Evolutionary conservation across 1,140 invertebrate genomes (phyloP).

Genomic region (Neodiprion virginianus): DNA sequence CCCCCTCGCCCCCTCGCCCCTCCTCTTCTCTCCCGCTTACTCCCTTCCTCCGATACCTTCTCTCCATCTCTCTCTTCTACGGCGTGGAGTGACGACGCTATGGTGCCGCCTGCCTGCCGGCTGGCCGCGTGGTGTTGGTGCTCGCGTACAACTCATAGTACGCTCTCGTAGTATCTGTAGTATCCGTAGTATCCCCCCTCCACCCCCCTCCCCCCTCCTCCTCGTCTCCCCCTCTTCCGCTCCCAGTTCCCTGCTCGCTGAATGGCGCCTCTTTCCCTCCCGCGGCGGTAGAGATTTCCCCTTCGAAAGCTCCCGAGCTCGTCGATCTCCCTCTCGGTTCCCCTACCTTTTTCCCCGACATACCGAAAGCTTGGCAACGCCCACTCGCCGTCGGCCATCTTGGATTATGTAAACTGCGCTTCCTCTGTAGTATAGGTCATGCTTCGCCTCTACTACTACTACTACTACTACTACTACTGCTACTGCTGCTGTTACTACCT

Average conservation of each 20-base stretch:
- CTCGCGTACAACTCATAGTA: slow-evolving; percentile 54
- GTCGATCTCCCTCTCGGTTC: neutral
- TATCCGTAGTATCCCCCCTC: slow-evolving; percentile 35
- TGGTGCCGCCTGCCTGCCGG: neutral
- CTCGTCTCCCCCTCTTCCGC: neutral
- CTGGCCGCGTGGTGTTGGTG: slow-evolving; percentile 30
- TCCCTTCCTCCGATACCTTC: neutral
- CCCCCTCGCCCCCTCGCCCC: neutral
- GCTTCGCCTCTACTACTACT: neutral
- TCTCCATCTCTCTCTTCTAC: neutral
- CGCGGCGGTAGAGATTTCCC: slow-evolving; percentile 28
- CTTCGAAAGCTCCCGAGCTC: neutral
- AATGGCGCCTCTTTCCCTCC: slow-evolving; percentile 26
- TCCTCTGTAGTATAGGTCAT: slow-evolving; percentile 5
- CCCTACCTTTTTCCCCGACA: neutral
- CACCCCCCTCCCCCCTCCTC: slow-evolving; percentile 19
- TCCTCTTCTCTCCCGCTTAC: neutral
- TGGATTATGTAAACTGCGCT: slow-evolving; percentile 42
- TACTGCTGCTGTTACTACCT: too few relatives aligned
- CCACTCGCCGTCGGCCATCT: slow-evolving; percentile 40
- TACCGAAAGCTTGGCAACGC: slow-evolving; percentile 30
- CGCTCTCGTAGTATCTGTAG: slow-evolving; percentile 52
- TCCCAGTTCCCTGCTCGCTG: slow-evolving; percentile 13
- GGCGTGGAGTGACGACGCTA: slow-evolving; percentile 9
- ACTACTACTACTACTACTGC: too few relatives aligned